Percentiles rank a stretch among this genome's conserved stretches.
Conservation (phyloP, 2,888 invertebrate genomes). For the Oligia strigilis region DNA sequence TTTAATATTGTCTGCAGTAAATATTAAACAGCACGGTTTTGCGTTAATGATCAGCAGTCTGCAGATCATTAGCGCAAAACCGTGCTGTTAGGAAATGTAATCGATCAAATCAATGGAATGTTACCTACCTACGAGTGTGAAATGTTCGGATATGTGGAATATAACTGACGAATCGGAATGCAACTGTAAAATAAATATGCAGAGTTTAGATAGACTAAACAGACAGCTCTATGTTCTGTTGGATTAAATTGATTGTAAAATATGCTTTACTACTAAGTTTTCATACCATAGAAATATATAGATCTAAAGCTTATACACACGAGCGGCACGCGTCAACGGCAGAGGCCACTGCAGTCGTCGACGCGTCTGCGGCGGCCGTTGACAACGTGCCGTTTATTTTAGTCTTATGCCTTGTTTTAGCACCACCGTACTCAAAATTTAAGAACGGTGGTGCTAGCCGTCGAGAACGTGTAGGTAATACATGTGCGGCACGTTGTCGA, state of each 20-base stretch:
- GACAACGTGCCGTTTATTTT: neutral
- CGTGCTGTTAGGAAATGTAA: neutral
- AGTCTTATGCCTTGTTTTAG: neutral
- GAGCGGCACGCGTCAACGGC: neutral
- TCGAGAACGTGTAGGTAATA: neutral
- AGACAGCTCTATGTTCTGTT: neutral
- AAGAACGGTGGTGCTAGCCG: neutral
- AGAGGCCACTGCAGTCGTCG: neutral
- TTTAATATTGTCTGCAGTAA: neutral
- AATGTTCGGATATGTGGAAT: neutral
- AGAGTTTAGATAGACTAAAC: neutral
- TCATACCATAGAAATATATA: no score
- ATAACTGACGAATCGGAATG: neutral
- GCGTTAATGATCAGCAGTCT: neutral
- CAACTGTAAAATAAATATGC: neutral
- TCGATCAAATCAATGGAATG: neutral
- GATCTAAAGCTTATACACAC: neutral
- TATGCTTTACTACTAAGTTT: neutral
- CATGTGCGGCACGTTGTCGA: neutral
- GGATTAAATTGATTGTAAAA: neutral
- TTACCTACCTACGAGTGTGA: neutral
- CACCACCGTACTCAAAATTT: neutral
- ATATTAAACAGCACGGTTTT: no score
- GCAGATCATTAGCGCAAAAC: slow-evolving; percentile 9
- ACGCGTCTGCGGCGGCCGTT: neutral